phyloP scores from a whole-genome alignment of 2,888 invertebrate genomes.

The Idaea biselata region DNA sequence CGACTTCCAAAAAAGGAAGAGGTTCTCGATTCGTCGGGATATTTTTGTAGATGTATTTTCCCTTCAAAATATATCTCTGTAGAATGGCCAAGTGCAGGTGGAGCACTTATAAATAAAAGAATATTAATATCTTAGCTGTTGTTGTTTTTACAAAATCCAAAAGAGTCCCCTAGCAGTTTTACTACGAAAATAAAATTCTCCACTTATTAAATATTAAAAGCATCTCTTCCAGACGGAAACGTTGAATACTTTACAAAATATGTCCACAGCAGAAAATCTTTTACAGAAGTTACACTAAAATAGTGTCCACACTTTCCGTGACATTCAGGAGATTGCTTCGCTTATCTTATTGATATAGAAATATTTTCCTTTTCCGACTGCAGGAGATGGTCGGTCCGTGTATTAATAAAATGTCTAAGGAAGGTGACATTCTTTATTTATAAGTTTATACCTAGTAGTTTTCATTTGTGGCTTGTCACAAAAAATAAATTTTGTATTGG shows the following conservation, averaged over 20 bases:
- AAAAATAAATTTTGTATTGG: no score
- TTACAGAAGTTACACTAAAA: not conserved
- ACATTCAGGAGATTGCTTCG: slow-evolving; percentile 49
- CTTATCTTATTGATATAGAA: slow-evolving; percentile 61
- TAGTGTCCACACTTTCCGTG: not conserved
- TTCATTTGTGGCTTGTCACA: no score
- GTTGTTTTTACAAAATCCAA: not conserved
- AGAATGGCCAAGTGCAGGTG: no score
- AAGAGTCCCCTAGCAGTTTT: no score
- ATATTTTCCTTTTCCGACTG: slow-evolving; percentile 43
- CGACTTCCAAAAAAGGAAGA: no score
- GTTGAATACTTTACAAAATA: not conserved
- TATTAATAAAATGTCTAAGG: slow-evolving; percentile 26
- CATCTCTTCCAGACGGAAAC: not conserved
- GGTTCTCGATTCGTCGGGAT: no score
- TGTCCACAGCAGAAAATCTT: not conserved
- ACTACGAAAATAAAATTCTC: not conserved
- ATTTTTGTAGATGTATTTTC: no score
- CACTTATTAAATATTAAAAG: not conserved
- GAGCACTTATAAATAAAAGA: no score
- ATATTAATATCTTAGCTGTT: not conserved
- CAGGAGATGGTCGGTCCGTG: slow-evolving; percentile 33
- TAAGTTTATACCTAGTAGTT: no score
- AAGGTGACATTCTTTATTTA: not conserved
- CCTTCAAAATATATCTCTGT: no score